phyloP scores from a whole-genome alignment of 2,113 vertebrate species.

The Xenopus borealis region DNA sequence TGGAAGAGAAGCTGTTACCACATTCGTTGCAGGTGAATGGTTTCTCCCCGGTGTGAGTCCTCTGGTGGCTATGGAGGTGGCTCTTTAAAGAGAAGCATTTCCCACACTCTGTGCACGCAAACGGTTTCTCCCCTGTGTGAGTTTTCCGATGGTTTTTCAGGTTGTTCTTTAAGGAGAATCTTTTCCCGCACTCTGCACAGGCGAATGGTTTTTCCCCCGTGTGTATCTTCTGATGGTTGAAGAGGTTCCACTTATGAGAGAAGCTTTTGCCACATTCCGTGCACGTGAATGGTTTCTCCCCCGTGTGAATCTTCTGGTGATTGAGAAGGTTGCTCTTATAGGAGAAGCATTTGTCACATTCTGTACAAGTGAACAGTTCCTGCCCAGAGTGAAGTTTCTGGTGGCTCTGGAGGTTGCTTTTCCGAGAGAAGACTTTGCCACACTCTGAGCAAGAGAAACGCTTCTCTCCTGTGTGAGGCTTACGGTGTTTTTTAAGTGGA shows the following conservation, averaged over 20 bases:
- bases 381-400: slow-evolving; percentile 57
- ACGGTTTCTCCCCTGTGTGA: slow-evolving; percentile 1
- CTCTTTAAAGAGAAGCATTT: not conserved
- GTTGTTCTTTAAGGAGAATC: slow-evolving; percentile 56
- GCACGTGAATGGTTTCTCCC: slow-evolving; percentile 56
- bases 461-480: no score
- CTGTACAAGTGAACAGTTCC: slow-evolving; percentile 52
- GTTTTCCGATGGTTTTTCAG: slow-evolving; percentile 49
- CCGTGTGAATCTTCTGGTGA: slow-evolving; percentile 56
- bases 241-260: slow-evolving; percentile 54
- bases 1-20: not conserved
- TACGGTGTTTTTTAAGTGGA: no score
- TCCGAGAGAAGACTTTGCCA: slow-evolving; percentile 55
- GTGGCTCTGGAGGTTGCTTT: slow-evolving; percentile 54
- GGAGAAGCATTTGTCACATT: slow-evolving; percentile 53
- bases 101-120: not conserved
- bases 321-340: slow-evolving; percentile 54
- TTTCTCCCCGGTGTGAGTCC: no score
- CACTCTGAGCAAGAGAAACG: slow-evolving; percentile 23
- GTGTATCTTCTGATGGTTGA: slow-evolving; percentile 56
- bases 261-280: slow-evolving; percentile 53
- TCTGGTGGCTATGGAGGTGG: no score
- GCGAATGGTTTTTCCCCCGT: slow-evolving; percentile 46
- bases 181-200: slow-evolving; percentile 51
- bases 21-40: not conserved